Evolutionary conservation across 2,797 vertebrate genomes (phyloP).

Genomic region (Pangasius larnaudii): DNA sequence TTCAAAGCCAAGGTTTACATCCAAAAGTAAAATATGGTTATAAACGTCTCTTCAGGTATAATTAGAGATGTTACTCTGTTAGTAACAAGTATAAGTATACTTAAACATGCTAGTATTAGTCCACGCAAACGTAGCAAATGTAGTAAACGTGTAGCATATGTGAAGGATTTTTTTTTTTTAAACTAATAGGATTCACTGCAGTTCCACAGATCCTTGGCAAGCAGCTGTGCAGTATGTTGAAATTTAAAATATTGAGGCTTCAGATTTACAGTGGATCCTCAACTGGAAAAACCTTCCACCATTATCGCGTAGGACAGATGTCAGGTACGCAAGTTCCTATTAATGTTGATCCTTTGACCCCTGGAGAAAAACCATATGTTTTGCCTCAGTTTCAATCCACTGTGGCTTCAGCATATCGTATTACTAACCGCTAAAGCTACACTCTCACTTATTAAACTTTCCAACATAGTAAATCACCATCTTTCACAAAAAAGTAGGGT

Average conservation of each 20-base stretch:
- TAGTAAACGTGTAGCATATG: neutral
- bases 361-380: neutral
- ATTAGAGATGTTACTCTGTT: neutral
- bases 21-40: neutral
- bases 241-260: neutral
- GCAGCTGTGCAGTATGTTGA: neutral
- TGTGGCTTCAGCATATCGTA: neutral
- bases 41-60: neutral
- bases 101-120: neutral
- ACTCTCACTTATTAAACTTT: neutral
- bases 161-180: neutral
- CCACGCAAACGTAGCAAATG: neutral
- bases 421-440: neutral
- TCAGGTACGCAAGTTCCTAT: neutral
- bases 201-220: neutral
- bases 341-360: slow-evolving; percentile 8
- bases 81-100: neutral
- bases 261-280: neutral
- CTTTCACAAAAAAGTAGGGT: neutral
- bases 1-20: too few species aligned
- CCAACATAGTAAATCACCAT: neutral
- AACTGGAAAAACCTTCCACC: neutral
- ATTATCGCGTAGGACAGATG: neutral
- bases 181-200: neutral
- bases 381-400: neutral